Conservation (phyloP, 1,140 invertebrate genomes). For the Tyrophagus putrescentiae region DNA sequence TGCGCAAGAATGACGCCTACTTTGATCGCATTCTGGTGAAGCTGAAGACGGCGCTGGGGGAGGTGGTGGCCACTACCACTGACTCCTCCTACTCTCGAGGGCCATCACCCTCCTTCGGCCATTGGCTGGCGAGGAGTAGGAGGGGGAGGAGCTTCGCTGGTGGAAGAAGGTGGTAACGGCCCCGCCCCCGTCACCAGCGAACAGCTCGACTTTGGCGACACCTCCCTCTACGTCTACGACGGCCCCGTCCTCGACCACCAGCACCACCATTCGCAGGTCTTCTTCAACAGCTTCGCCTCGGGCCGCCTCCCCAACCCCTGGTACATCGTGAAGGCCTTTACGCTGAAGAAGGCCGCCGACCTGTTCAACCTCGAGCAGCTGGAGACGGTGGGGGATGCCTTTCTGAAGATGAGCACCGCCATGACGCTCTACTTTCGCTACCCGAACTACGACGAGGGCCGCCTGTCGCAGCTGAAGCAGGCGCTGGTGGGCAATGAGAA, state of each 20-base stretch:
- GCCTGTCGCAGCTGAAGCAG: slow-evolving; percentile 55
- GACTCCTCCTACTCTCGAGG: too few species aligned
- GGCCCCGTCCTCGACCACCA: not conserved
- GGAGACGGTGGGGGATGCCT: slow-evolving; percentile 75
- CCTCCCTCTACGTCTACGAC: not conserved
- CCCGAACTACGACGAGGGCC: slow-evolving; percentile 53
- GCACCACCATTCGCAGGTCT: too few species aligned
- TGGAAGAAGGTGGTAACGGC: too few species aligned
- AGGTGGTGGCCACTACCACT: too few species aligned
- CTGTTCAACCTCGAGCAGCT: slow-evolving; percentile 62
- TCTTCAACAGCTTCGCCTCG: slow-evolving; percentile 2
- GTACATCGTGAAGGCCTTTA: slow-evolving; percentile 2
- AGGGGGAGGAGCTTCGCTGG: too few species aligned
- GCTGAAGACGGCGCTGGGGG: too few species aligned
- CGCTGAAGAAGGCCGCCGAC: slow-evolving; percentile 45
- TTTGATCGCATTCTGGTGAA: too few species aligned
- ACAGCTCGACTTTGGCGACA: not conserved
- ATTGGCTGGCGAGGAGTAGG: too few species aligned
- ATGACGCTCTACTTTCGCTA: slow-evolving; percentile 55
- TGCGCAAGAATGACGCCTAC: too few species aligned
- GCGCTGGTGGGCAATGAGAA: slow-evolving; percentile 65
- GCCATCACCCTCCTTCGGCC: too few species aligned
- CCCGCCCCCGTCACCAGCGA: too few species aligned
- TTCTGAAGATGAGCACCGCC: slow-evolving; percentile 61
- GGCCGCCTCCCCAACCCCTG: slow-evolving; percentile 9